A percentile compares a stretch with the other conserved stretches of the same genome.
Conservation (phyloP, 2,888 invertebrate species). For the Parapristionchus giblindavisi region DNA sequence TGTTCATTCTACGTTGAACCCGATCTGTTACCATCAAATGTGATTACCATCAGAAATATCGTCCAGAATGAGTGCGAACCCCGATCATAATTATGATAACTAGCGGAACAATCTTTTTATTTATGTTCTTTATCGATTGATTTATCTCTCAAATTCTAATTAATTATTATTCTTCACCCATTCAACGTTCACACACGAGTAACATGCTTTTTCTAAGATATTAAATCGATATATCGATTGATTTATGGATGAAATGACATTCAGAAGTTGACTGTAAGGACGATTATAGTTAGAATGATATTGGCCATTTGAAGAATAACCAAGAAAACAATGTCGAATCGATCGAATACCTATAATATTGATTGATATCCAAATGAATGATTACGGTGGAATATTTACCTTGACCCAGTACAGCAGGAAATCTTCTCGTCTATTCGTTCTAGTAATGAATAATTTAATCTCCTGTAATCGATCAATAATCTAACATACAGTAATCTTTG, state of each 20-base stretch:
- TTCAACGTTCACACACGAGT: too few species aligned
- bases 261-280: slow-evolving; percentile 19
- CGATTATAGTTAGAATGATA: slow-evolving; percentile 31
- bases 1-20: slow-evolving; percentile 74
- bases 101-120: background rate
- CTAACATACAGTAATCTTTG: background rate
- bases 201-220: too few species aligned
- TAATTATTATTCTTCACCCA: too few species aligned
- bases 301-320: slow-evolving; percentile 33
- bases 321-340: slow-evolving; percentile 27
- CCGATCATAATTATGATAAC: slow-evolving; percentile 38
- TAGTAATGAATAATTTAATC: slow-evolving; percentile 21
- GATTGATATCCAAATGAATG: too few species aligned
- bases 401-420: slow-evolving; percentile 36
- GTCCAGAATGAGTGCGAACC: slow-evolving; percentile 55
- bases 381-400: background rate
- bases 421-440: slow-evolving; percentile 14
- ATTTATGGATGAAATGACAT: background rate
- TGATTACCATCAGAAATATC: slow-evolving; percentile 86
- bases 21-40: slow-evolving; percentile 83
- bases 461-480: slow-evolving; percentile 6
- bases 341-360: slow-evolving; percentile 22
- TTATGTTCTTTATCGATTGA: background rate
- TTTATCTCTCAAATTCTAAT: too few species aligned
- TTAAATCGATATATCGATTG: too few species aligned